These are phyloP conservation scores for Porites cylindrica DNA, from an alignment of 92 coral and sea anemone genomes.

Conservation along the genomic window DNA sequence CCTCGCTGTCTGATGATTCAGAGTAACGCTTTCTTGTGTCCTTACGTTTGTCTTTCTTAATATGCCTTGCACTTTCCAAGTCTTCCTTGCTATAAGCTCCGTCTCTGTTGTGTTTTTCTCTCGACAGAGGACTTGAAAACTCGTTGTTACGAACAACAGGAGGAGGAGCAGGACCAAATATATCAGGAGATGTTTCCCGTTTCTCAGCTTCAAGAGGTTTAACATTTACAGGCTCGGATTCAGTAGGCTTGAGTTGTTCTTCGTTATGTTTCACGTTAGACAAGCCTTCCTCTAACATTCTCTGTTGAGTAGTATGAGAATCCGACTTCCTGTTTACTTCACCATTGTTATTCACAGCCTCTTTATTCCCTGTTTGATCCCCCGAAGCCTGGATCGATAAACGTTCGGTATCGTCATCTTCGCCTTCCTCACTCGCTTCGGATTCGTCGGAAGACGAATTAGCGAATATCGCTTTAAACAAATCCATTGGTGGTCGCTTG, in stretches of 20 bases:
- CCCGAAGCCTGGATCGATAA: not conserved
- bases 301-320: not conserved
- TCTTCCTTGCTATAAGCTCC: not conserved
- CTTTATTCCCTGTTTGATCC: slow-evolving; percentile 6
- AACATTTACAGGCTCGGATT: not conserved
- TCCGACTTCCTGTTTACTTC: not conserved
- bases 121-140: not conserved
- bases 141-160: not conserved
- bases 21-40: not conserved
- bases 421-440: slow-evolving; percentile 65
- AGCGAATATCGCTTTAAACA: slow-evolving; percentile 97
- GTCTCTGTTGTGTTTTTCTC: slow-evolving; percentile 9
- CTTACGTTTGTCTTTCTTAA: slow-evolving; percentile 18
- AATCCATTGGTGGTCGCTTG: slow-evolving; percentile 91
- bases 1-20: slow-evolving; percentile 45
- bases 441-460: slow-evolving; percentile 85
- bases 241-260: not conserved
- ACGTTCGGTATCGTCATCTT: slow-evolving; percentile 1
- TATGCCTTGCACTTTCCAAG: not conserved
- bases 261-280: not conserved
- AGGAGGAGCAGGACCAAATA: slow-evolving; percentile 71
- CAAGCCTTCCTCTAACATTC: not conserved
- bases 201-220: not conserved
- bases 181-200: slow-evolving; percentile 24
- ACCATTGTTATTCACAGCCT: not conserved